A percentile compares a stretch with the other conserved stretches of the same genome.
Evolutionary conservation across 2,797 vertebrate genomes (phyloP).

Genomic region (Florisuga fusca): DNA sequence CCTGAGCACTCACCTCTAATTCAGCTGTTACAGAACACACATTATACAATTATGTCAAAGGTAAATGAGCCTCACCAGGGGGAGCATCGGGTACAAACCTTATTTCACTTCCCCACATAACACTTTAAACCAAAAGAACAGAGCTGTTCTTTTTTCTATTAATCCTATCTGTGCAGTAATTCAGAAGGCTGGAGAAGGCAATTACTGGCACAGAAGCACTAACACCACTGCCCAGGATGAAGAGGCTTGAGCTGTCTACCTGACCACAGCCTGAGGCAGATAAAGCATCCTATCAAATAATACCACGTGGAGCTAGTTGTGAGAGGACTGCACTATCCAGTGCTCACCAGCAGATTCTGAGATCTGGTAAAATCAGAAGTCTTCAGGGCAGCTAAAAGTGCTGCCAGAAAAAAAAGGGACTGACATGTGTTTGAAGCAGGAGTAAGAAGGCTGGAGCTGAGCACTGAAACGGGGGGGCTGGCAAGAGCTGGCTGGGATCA

Average conservation of each 20-base stretch:
- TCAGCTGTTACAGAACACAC: slow-evolving; percentile 14
- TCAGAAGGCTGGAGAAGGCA: neutral
- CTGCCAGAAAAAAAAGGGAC: neutral
- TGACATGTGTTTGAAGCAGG: neutral
- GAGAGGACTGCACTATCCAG: rapidly evolving
- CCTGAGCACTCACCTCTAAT: neutral
- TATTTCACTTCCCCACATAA: neutral
- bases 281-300: neutral
- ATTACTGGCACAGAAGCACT: neutral
- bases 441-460: neutral
- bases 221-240: neutral
- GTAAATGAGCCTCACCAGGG: neutral
- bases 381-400: neutral
- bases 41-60: neutral
- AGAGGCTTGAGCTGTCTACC: neutral
- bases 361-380: neutral
- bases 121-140: neutral
- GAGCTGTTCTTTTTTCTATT: neutral
- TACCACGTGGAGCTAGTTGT: rapidly evolving
- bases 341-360: rapidly evolving
- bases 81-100: neutral
- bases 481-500: neutral
- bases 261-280: neutral
- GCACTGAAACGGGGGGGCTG: rapidly evolving
- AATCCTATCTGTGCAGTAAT: neutral